Evolutionary conservation across 1,140 invertebrate species (phyloP).

Genomic region (Caenorhabditis inopinata): DNA sequence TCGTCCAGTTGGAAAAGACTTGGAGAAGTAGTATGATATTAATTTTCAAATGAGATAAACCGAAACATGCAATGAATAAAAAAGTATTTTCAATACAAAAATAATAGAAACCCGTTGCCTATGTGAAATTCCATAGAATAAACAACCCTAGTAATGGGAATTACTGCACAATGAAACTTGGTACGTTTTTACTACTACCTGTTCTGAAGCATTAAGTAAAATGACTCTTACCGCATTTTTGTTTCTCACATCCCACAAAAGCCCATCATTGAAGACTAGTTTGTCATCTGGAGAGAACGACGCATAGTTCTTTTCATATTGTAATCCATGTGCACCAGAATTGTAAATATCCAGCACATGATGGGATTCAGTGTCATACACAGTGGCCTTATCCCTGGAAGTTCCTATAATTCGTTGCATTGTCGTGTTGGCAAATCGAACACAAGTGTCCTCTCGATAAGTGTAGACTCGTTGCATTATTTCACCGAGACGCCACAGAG

Average conservation of each 20-base stretch:
- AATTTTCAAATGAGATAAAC: no score
- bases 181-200: no score
- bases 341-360: slow-evolving; percentile 75
- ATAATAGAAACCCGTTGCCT: no score
- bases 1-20: no score
- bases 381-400: slow-evolving; percentile 25
- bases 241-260: slow-evolving; percentile 87
- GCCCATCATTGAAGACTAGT: slow-evolving; percentile 88
- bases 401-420: slow-evolving; percentile 80
- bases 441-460: slow-evolving; percentile 81
- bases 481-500: slow-evolving; percentile 78
- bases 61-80: no score
- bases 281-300: slow-evolving; percentile 91
- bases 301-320: slow-evolving; percentile 89
- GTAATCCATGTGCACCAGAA: slow-evolving; percentile 78
- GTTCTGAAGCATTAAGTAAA: no score
- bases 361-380: slow-evolving; percentile 86
- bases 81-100: no score
- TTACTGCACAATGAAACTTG: no score
- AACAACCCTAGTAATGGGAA: no score
- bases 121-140: no score
- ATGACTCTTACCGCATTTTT: slow-evolving; percentile 48
- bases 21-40: no score
- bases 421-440: slow-evolving; percentile 83
- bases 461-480: slow-evolving; percentile 75